Evolutionary conservation across 2,113 vertebrate genomes (phyloP).

Genomic region (Onychostoma macrolepis): DNA sequence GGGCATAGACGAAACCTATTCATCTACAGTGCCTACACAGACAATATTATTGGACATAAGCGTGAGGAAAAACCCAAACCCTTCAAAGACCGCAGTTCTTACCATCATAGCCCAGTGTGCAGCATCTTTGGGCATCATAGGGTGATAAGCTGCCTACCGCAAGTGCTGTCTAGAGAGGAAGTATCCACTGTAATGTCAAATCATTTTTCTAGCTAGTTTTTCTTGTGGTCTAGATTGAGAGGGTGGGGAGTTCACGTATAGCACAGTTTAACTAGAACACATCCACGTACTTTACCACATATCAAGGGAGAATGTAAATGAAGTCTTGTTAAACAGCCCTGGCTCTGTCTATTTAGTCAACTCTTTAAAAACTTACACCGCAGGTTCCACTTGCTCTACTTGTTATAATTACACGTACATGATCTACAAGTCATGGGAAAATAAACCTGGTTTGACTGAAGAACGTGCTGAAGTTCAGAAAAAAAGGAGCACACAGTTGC

Average conservation of each 20-base stretch:
- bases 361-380: neutral
- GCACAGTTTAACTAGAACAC: neutral
- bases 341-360: neutral
- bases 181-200: neutral
- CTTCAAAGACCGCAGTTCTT: neutral
- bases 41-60: neutral
- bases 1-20: neutral
- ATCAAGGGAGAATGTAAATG: neutral
- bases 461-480: neutral
- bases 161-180: neutral
- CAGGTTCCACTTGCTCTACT: neutral
- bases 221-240: conserved; percentile 27
- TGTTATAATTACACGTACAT: neutral
- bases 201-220: neutral
- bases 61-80: neutral
- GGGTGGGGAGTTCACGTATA: conserved; percentile 33
- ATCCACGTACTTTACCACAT: conserved; percentile 16
- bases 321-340: neutral
- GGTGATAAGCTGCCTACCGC: neutral
- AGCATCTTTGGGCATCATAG: neutral
- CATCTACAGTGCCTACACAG: neutral
- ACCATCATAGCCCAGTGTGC: neutral
- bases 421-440: neutral
- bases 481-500: neutral
- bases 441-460: neutral